Conservation (phyloP, 2,113 vertebrate species). For the Bubo scandiacus region DNA sequence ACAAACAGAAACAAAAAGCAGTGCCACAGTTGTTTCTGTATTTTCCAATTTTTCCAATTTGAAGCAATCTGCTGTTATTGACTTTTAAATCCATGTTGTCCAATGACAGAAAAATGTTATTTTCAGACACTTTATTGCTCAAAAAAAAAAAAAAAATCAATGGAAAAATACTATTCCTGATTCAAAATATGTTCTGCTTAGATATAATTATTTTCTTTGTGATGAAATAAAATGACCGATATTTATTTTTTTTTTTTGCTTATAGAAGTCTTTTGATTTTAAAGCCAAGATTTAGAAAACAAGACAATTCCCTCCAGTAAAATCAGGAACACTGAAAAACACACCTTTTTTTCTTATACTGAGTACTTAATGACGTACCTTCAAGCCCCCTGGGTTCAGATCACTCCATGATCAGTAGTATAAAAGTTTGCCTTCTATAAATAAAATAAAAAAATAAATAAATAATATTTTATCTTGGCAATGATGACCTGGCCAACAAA, state of each 20-base stretch:
- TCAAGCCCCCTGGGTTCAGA: not conserved
- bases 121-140: conserved; percentile 22
- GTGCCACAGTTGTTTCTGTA: not conserved
- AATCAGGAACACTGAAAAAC: not conserved
- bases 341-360: not conserved
- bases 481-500: not conserved
- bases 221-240: not conserved
- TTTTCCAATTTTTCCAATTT: conserved; percentile 61
- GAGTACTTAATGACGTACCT: not conserved
- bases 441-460: not conserved
- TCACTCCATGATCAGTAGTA: not conserved
- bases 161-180: conserved; percentile 38
- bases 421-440: not conserved
- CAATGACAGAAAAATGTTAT: conserved; percentile 28
- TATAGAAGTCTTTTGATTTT: not conserved
- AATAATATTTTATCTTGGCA: not conserved
- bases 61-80: conserved; percentile 60
- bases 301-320: not conserved
- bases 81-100: conserved; percentile 58
- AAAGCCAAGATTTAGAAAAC: not conserved
- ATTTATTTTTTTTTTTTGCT: not conserved
- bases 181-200: conserved; percentile 8
- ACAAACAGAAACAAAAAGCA: conserved; percentile 36
- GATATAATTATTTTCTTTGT: conserved; percentile 14
- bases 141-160: not conserved